Evolutionary conservation across 2,113 vertebrate species (phyloP).

Genomic region (Microtus pennsylvanicus): DNA sequence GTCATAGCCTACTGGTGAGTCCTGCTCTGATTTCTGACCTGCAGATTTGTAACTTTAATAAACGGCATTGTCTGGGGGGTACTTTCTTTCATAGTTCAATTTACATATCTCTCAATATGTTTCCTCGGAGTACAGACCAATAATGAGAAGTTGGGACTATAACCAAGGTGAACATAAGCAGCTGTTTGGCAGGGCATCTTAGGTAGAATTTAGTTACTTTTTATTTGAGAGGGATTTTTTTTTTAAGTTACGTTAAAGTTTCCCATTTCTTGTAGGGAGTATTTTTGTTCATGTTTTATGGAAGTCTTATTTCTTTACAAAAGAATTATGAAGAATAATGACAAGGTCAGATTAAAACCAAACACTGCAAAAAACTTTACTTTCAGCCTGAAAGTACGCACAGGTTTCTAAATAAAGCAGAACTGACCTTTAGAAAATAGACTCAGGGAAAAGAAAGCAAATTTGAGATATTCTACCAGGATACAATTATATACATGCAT

Average conservation of each 20-base stretch:
- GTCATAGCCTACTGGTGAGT: not conserved
- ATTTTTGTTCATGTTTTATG: not conserved
- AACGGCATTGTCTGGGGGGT: not conserved
- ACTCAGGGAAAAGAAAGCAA: slow-evolving; percentile 17
- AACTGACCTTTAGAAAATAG: slow-evolving; percentile 51
- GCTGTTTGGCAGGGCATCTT: not conserved
- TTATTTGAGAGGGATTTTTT: not conserved
- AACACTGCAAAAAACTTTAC: slow-evolving; percentile 16
- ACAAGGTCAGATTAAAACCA: not conserved
- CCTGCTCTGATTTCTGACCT: not conserved
- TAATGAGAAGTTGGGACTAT: not conserved
- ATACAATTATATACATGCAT: not conserved
- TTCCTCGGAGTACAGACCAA: not conserved
- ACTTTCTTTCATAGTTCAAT: not conserved
- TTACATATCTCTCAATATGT: not conserved
- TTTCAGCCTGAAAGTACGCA: slow-evolving; percentile 19
- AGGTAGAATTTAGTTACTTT: not conserved
- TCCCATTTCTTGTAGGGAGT: not conserved
- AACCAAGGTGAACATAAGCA: not conserved
- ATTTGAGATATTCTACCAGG: not conserved
- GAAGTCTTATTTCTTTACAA: not conserved
- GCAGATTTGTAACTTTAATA: not conserved
- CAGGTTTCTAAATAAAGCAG: slow-evolving; percentile 38
- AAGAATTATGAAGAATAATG: not conserved
- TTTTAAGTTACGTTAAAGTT: not conserved